A percentile compares a stretch with the other conserved stretches of the same genome.
phyloP scores from a whole-genome alignment of 1,140 invertebrate genomes.

The Charaxes varanes region DNA sequence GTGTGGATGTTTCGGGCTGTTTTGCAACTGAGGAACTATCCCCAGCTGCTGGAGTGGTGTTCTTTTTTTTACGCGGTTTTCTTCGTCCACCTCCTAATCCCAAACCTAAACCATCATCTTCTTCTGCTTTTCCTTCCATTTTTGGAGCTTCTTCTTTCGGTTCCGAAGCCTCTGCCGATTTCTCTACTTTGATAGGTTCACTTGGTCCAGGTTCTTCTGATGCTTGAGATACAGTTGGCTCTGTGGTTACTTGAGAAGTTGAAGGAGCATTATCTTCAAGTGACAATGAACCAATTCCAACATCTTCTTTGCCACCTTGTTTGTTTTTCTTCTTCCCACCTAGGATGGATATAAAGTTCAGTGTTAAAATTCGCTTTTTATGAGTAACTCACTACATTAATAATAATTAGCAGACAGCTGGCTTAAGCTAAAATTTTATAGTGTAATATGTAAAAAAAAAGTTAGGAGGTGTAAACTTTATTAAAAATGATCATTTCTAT shows the following conservation, averaged over 20 bases:
- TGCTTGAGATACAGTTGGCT: not conserved
- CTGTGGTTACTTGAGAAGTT: slow-evolving; percentile 8
- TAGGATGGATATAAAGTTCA: slow-evolving; percentile 1
- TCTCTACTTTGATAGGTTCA: no score
- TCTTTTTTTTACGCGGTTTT: slow-evolving; percentile 36
- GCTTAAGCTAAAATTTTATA: no score
- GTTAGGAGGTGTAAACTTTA: no score
- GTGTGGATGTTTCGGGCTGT: not conserved
- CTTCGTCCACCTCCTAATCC: slow-evolving; percentile 19
- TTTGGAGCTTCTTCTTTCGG: slow-evolving; percentile 1
- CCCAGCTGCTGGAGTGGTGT: not conserved
- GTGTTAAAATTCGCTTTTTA: no score
- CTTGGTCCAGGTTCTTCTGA: no score
- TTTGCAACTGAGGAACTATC: not conserved
- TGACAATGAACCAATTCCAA: not conserved
- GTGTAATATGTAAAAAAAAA: no score
- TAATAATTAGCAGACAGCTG: no score
- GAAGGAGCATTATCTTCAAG: slow-evolving; percentile 16
- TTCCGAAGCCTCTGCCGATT: no score
- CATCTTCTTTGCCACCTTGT: slow-evolving; percentile 14
- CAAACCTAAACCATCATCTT: slow-evolving; percentile 25
- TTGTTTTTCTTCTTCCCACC: slow-evolving; percentile 42
- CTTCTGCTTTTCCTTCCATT: slow-evolving; percentile 22
- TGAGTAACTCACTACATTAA: no score
- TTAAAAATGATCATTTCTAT: no score